Base-by-base conservation (phyloP, 2,888 invertebrate genomes). In the Melinaea menophilus region DNA sequence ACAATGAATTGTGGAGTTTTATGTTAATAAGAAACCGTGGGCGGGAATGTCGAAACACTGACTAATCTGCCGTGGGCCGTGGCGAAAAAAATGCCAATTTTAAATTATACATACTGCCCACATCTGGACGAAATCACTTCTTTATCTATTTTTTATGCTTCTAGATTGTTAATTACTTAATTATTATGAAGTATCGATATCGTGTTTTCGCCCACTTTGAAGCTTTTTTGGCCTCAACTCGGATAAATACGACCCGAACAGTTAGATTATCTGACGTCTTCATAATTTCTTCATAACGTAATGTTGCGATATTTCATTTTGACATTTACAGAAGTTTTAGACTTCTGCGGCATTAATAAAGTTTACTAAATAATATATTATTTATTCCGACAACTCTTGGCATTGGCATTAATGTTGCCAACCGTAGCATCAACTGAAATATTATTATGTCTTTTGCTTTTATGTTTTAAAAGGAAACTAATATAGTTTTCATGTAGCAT, bases 31-130 rank as follows among this genome's bases (percentile, higher is more conserved):
- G 80, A 67, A 72, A 68, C 78, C 79, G 89, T 88, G 82, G 88
- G 89, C 79, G 73, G 82, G 79, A 81, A 87, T 90, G 89, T 88
- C 86, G 90, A 89, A 89, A 88, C 83, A 84, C 90, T 90, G 90
- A 90, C 88, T 90, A 90, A 90, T 84, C 84, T 75, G 77, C 72
- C 83, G 90, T 90, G 89, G 90, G 90, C 77, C 80, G 88, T 77
- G 82, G 74, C 75, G 75, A 79, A 85, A 90, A 85, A 90, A 89
- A 88, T 88, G 87, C 86, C 89, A 88, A 90, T 90, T 90, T 90
- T 81, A 86, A 88, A 89, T 89, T 88, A 89, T 88, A 81, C 84
- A 85, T 81, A 80, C 90, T 86, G 77, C 90, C 90, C 88, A 90
- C 90, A 84, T 72, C 70, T 65, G 71, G 76, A 75, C 74, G 78